Evolutionary conservation across 2,113 vertebrate species (phyloP).

Genomic region (Myotis yumanensis): DNA sequence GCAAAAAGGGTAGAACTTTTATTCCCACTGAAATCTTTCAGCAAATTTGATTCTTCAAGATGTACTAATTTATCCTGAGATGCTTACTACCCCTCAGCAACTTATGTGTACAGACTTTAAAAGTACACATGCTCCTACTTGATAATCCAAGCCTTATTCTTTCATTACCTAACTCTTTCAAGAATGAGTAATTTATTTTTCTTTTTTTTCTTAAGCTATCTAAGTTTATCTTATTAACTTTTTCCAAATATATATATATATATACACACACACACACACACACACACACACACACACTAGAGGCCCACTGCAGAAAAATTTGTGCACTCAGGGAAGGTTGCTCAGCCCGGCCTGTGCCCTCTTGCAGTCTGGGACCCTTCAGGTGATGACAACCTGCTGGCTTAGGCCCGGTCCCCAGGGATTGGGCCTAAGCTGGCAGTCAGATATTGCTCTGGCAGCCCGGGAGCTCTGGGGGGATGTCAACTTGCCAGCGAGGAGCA

Average conservation of each 20-base stretch:
- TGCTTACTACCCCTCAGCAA: background rate
- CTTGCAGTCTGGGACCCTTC: too few species aligned
- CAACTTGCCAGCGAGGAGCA: too few species aligned
- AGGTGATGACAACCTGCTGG: too few species aligned
- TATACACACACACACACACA: too few species aligned
- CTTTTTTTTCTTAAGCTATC: background rate
- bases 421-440: too few species aligned
- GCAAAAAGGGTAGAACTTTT: background rate
- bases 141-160: background rate
- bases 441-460: too few species aligned
- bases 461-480: too few species aligned
- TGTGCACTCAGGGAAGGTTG: too few species aligned
- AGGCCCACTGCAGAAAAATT: too few species aligned
- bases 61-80: background rate
- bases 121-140: background rate
- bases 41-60: background rate
- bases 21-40: background rate
- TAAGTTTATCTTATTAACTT: background rate
- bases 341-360: too few species aligned
- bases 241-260: background rate
- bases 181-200: background rate
- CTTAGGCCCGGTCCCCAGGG: too few species aligned
- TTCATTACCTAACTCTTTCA: background rate
- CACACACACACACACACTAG: too few species aligned
- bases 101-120: background rate